phyloP scores from a whole-genome alignment of 2,113 vertebrate genomes.

The Smithornis capensis region DNA sequence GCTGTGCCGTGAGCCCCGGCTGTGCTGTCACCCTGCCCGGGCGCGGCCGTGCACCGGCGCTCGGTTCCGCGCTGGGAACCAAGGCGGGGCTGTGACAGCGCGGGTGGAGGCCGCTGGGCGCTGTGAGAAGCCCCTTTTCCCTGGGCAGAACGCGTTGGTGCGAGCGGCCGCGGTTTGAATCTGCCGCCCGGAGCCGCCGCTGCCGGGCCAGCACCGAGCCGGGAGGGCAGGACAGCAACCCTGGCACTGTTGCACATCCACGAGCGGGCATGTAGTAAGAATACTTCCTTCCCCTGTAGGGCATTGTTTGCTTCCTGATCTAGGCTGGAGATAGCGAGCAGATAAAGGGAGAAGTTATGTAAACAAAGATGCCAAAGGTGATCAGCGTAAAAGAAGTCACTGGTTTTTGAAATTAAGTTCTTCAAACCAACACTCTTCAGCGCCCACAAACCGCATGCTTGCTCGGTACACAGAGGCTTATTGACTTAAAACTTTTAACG shows the following conservation, averaged over 20 bases:
- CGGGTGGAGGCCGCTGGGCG: rapidly evolving
- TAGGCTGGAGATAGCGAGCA: not conserved
- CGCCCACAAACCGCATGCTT: not conserved
- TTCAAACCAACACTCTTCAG: not conserved
- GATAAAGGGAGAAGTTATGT: too few species aligned
- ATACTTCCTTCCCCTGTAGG: not conserved
- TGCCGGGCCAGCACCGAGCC: not conserved
- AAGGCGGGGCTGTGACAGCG: rapidly evolving
- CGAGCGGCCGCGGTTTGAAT: not conserved
- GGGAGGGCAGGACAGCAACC: rapidly evolving
- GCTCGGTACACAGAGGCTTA: not conserved
- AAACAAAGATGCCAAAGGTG: not conserved
- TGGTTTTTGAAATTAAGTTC: not conserved
- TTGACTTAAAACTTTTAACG: not conserved
- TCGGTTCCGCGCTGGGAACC: too few species aligned
- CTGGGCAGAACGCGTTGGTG: rapidly evolving
- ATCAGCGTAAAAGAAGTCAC: rapidly evolving
- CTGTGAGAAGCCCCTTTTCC: not conserved
- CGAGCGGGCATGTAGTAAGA: not conserved
- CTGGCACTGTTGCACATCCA: rapidly evolving
- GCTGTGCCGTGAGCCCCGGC: not conserved
- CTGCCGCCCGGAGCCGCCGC: not conserved
- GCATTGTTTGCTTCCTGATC: not conserved
- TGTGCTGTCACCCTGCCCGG: not conserved
- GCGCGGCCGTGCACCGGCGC: not conserved